A percentile compares a stretch with the other conserved stretches of the same genome.
phyloP scores from a whole-genome alignment of 2,113 vertebrate genomes.

The Rhagologus leucostigma region DNA sequence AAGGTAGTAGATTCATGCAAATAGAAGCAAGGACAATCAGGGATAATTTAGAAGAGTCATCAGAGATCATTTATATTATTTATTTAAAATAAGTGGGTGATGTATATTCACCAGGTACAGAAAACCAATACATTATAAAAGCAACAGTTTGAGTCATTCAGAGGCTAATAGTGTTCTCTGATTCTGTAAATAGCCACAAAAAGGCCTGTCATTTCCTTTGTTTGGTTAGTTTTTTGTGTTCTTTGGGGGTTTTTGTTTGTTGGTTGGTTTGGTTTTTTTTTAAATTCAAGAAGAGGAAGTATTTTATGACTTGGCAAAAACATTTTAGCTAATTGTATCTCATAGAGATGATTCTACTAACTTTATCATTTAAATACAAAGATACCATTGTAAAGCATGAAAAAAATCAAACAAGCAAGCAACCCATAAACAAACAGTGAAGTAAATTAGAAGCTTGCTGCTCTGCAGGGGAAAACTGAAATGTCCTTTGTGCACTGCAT shows the following conservation, averaged over 20 bases:
- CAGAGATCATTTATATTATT: not conserved
- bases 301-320: not conserved
- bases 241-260: not conserved
- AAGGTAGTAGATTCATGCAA: not conserved
- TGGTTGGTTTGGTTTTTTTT: not conserved
- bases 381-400: not conserved
- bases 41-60: not conserved
- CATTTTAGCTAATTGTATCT: not conserved
- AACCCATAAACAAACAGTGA: not conserved
- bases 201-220: not conserved
- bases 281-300: not conserved
- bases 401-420: not conserved
- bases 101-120: not conserved
- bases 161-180: not conserved
- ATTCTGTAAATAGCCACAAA: not conserved
- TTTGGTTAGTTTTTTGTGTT: not conserved
- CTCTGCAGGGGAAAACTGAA: not conserved
- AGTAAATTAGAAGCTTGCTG: not conserved
- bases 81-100: not conserved
- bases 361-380: not conserved
- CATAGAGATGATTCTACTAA: not conserved
- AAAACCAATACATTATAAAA: not conserved
- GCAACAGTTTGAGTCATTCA: not conserved
- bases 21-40: not conserved
- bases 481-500: not conserved